A percentile compares a stretch with the other conserved stretches of the same genome.
Conservation (phyloP, 2,113 vertebrate genomes). For the Corvus moneduloides region DNA sequence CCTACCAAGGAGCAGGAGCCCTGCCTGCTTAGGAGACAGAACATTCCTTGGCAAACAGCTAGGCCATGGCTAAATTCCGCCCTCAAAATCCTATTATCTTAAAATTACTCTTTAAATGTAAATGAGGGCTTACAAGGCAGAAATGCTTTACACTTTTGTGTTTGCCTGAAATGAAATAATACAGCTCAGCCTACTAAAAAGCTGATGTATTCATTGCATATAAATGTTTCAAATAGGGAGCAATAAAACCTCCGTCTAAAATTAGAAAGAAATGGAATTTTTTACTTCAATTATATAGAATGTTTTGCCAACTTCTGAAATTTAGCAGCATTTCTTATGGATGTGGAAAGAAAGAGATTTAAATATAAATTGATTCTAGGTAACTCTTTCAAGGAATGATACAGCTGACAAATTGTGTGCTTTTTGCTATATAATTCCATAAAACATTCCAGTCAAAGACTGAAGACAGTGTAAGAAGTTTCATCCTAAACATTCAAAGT, state of each 20-base stretch:
- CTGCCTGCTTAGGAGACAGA: neutral
- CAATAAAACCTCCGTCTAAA: neutral
- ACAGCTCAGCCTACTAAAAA: neutral
- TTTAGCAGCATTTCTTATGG: neutral
- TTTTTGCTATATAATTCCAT: neutral
- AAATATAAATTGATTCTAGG: slow-evolving; percentile 20
- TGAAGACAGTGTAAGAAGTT: neutral
- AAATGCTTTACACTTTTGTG: neutral
- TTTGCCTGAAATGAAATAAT: slow-evolving; percentile 8
- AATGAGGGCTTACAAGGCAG: slow-evolving; percentile 20
- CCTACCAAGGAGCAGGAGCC: neutral
- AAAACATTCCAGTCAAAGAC: neutral
- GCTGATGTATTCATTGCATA: neutral
- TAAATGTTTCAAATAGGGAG: neutral
- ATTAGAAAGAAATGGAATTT: neutral
- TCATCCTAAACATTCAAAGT: neutral
- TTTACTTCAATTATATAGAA: neutral
- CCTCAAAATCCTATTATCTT: slow-evolving; percentile 25
- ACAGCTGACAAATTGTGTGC: neutral
- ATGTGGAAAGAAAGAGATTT: neutral
- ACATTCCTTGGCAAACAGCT: neutral
- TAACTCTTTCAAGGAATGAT: neutral
- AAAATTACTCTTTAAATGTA: slow-evolving; percentile 37
- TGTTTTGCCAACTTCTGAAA: neutral
- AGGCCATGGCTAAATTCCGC: neutral